These are phyloP conservation scores for Papilio polytes DNA, from an alignment of 1,140 invertebrate genomes.

Conservation along the genomic window DNA sequence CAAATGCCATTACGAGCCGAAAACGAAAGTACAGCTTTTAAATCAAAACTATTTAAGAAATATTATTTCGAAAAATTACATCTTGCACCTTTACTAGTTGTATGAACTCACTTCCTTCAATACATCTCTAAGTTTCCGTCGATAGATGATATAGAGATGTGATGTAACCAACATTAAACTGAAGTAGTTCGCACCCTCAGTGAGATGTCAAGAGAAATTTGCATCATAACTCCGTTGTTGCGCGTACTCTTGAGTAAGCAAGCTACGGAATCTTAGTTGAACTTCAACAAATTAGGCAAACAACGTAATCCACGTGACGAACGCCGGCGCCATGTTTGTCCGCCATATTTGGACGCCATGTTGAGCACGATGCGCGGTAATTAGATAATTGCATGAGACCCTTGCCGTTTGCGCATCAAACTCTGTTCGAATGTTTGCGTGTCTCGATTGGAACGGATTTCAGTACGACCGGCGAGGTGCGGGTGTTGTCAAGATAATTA, in stretches of 20 bases:
- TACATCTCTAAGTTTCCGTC: not conserved
- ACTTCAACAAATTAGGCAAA: conserved; percentile 72
- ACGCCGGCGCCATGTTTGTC: conserved; percentile 57
- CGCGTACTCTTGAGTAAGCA: conserved; percentile 39
- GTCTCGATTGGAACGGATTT: conserved; percentile 33
- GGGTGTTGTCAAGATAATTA: conserved; percentile 34
- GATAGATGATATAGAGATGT: not conserved
- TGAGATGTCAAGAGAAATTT: conserved; percentile 47
- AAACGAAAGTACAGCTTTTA: not conserved
- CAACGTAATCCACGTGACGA: conserved; percentile 63
- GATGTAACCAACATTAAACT: not conserved
- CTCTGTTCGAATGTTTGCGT: conserved; percentile 54
- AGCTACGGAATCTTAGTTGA: conserved; percentile 53
- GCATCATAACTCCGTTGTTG: conserved; percentile 53
- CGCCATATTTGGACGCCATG: conserved; percentile 60
- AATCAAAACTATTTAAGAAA: not conserved
- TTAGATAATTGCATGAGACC: conserved; percentile 75
- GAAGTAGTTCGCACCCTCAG: not conserved
- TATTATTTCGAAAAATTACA: not conserved
- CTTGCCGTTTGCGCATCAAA: conserved; percentile 56
- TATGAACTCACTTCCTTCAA: not conserved
- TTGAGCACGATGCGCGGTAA: conserved; percentile 55
- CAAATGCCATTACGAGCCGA: conserved; percentile 14
- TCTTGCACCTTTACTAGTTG: not conserved
- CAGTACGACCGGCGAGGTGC: not conserved